Percentiles rank a stretch among this genome's conserved stretches.
Conservation (phyloP, 2,797 vertebrate species). For the Oreochromis grahami region DNA sequence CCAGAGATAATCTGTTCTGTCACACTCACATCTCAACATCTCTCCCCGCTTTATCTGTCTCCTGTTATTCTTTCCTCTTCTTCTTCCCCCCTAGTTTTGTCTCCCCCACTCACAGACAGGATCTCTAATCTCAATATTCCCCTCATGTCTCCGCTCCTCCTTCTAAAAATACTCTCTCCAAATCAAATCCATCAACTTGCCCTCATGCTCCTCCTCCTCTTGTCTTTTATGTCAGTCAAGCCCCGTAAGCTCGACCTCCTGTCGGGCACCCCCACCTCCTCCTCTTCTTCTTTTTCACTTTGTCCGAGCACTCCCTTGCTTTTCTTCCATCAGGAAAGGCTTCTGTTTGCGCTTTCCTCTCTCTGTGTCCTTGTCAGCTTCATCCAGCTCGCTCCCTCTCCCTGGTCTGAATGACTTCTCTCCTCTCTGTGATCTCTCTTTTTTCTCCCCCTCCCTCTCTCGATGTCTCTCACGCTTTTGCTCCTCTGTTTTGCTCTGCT, state of each 20-base stretch:
- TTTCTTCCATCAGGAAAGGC: slow-evolving; percentile 36
- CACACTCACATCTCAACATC: slow-evolving; percentile 58
- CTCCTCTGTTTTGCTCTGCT: slow-evolving; percentile 3
- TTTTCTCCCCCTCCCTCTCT: neutral
- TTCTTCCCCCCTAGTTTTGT: slow-evolving; percentile 3
- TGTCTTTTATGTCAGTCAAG: slow-evolving; percentile 47
- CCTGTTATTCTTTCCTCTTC: slow-evolving; percentile 7
- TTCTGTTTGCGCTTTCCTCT: slow-evolving; percentile 34
- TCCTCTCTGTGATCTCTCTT: slow-evolving; percentile 40
- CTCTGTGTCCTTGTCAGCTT: slow-evolving; percentile 47
- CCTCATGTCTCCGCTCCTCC: slow-evolving; percentile 44
- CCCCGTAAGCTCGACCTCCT: slow-evolving; percentile 41
- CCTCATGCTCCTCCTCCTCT: slow-evolving; percentile 52
- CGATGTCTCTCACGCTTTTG: neutral
- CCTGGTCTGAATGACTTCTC: slow-evolving; percentile 54
- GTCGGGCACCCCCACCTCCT: slow-evolving; percentile 32
- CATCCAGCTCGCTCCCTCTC: slow-evolving; percentile 40
- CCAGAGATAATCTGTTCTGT: slow-evolving; percentile 64
- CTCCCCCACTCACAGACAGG: slow-evolving; percentile 9
- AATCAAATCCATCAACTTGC: slow-evolving; percentile 72
- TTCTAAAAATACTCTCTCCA: slow-evolving; percentile 69
- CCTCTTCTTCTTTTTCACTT: slow-evolving; percentile 58
- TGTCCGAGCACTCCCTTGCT: slow-evolving; percentile 37
- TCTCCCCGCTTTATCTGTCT: neutral
- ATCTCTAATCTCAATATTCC: slow-evolving; percentile 44